Conservation (phyloP, 2,113 vertebrate genomes). For the Pavo muticus region DNA sequence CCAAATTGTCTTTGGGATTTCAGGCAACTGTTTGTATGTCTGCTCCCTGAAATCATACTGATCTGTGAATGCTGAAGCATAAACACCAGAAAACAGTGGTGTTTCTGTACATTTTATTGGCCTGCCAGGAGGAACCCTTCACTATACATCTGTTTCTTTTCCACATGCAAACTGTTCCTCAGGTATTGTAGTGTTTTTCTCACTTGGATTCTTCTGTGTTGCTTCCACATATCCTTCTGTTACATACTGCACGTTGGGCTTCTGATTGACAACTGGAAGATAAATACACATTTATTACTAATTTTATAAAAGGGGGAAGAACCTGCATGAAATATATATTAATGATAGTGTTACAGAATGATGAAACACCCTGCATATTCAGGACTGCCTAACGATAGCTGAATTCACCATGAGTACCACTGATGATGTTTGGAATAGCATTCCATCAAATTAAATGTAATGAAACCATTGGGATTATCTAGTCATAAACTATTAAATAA, state of each 20-base stretch:
- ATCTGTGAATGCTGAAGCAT: accelerated
- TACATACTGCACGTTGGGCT: constrained; percentile 76
- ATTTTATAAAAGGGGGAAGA: not conserved
- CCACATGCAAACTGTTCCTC: not conserved
- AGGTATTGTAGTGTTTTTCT: not conserved
- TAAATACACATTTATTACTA: not conserved
- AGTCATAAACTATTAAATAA: not conserved
- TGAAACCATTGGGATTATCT: not conserved
- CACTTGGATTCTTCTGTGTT: not conserved
- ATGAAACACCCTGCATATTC: not conserved
- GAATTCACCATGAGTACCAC: not conserved
- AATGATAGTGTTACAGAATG: not conserved
- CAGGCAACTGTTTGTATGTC: not conserved
- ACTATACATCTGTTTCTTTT: constrained; percentile 68
- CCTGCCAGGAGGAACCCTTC: not conserved
- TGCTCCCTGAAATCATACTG: not conserved
- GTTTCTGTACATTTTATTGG: not conserved
- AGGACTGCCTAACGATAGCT: not conserved
- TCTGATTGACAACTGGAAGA: constrained; percentile 75
- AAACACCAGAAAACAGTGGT: not conserved
- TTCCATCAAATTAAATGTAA: not conserved
- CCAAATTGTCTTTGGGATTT: not conserved
- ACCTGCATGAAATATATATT: not conserved
- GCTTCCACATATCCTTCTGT: constrained; percentile 47
- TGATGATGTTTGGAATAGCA: not conserved